phyloP scores from a whole-genome alignment of 2,888 invertebrate genomes.

The Parthenolecanium corni region DNA sequence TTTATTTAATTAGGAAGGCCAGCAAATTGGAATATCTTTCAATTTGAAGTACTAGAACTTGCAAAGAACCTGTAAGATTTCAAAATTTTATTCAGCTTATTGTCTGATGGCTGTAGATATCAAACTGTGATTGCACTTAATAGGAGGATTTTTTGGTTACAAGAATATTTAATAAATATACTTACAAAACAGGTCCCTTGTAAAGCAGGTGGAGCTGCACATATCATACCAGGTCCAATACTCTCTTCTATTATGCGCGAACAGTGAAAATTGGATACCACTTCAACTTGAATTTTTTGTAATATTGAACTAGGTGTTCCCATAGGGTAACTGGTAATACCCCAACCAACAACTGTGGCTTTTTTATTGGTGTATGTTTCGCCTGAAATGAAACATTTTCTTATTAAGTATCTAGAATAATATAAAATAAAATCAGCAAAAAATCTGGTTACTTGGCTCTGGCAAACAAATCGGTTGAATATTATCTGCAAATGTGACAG shows the following conservation, averaged over 20 bases:
- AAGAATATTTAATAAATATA: too few species aligned
- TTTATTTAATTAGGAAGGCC: too few species aligned
- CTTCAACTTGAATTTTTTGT: constrained; percentile 37
- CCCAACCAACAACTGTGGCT: constrained; percentile 39
- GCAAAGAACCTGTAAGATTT: too few species aligned
- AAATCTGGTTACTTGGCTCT: constrained; percentile 34
- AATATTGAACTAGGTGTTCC: constrained; percentile 38
- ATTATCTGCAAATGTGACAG: constrained; percentile 36
- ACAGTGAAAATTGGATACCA: constrained; percentile 38
- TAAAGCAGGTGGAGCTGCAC: constrained; percentile 37
- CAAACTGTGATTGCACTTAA: too few species aligned
- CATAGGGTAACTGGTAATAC: constrained; percentile 37
- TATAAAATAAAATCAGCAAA: background rate
- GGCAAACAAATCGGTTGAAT: constrained; percentile 39
- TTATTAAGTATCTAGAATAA: background rate
- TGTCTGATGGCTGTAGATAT: too few species aligned
- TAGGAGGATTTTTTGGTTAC: too few species aligned
- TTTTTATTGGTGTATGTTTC: constrained; percentile 36
- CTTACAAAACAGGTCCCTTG: constrained; percentile 40
- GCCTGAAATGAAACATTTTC: constrained; percentile 32
- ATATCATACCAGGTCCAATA: constrained; percentile 38
- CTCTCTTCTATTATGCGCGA: constrained; percentile 37
- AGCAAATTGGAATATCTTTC: too few species aligned
- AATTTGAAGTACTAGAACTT: too few species aligned
- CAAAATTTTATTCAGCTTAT: too few species aligned